Evolutionary conservation across 2,113 vertebrate genomes (phyloP), one percentile per base, ranked within the genome.

Genomic region (Nothocercus julius): DNA sequence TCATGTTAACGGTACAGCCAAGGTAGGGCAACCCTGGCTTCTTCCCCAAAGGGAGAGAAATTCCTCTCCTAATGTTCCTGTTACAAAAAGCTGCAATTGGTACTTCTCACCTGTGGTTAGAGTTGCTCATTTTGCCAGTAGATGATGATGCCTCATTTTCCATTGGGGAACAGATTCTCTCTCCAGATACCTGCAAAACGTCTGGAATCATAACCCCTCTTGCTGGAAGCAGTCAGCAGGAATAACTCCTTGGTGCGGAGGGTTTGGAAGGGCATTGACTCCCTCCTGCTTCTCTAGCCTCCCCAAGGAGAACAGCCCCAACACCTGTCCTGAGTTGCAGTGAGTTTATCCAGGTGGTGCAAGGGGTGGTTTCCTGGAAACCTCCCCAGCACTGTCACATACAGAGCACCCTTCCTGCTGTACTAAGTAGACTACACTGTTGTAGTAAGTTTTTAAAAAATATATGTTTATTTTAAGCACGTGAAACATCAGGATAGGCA

Each of bases 381-480:
- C 19, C 12, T 20, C 14, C 22, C 19, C 69, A 62, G 56, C 11
- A 30, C 74, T 42, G 58, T 21, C 32, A 4, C 19, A 49, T 3
- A 88, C 28, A 45, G 32, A 83, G 9, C 28, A 67, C 22, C 17
- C 28, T 83, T 77, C 51, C 38, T 22, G 54, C 19, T 61, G 7
- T 27, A 68, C 25, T 24, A 13, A 78, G 72, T 66, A 93, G 68
- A 90, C 11, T 22, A 45, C 7, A 42, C 9, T 61, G 17, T 61
- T 53, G 53, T 68, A 32, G 40, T 45, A 1, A 82, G 25, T 92
- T 54, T 90, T 88, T 88, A 7, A 66, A 93, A 95, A 97, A 96
- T 90, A 94, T 11, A 94, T 34, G 76, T 96, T 96, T 97, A 96
- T 96, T 97, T 93, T 89, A 96, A 96, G 77, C 88, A 90, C 0